Percentiles rank a stretch among this genome's conserved stretches.
phyloP scores from a whole-genome alignment of 2,888 invertebrate species.

The Acrobasis suavella region DNA sequence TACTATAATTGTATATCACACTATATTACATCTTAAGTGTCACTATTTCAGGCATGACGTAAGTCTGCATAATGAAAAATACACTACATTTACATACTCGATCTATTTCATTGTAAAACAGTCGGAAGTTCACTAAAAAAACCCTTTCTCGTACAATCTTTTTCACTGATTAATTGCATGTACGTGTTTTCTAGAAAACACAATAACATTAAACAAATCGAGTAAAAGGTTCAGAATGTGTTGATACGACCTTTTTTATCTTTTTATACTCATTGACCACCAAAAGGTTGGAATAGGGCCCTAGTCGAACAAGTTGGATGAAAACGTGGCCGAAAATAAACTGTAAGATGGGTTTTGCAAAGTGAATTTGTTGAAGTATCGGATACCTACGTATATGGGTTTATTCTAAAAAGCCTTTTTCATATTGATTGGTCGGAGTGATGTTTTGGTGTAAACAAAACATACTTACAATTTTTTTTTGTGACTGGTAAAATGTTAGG shows the following conservation, averaged over 20 bases:
- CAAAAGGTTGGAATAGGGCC: slow-evolving; percentile 14
- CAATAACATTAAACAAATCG: slow-evolving; percentile 12
- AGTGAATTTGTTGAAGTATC: background rate
- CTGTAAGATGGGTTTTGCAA: slow-evolving; percentile 12
- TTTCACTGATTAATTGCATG: slow-evolving; percentile 3
- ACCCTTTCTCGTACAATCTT: background rate
- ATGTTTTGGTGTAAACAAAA: background rate
- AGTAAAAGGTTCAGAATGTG: slow-evolving; percentile 19
- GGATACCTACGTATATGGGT: background rate
- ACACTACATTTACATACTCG: too few relatives aligned
- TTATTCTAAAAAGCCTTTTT: background rate
- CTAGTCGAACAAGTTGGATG: slow-evolving; percentile 11
- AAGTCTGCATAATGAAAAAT: too few relatives aligned
- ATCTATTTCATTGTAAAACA: background rate
- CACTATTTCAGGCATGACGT: too few relatives aligned
- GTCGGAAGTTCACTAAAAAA: background rate
- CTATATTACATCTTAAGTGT: too few relatives aligned
- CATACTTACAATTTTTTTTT: too few relatives aligned
- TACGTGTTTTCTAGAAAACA: background rate
- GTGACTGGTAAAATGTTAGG: too few relatives aligned
- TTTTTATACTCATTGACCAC: slow-evolving; percentile 20
- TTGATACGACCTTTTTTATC: background rate
- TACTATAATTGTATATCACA: too few relatives aligned
- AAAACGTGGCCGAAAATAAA: slow-evolving; percentile 11
- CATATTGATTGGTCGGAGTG: background rate